phyloP scores from a whole-genome alignment of 1,140 invertebrate species.

The Lineus longissimus region DNA sequence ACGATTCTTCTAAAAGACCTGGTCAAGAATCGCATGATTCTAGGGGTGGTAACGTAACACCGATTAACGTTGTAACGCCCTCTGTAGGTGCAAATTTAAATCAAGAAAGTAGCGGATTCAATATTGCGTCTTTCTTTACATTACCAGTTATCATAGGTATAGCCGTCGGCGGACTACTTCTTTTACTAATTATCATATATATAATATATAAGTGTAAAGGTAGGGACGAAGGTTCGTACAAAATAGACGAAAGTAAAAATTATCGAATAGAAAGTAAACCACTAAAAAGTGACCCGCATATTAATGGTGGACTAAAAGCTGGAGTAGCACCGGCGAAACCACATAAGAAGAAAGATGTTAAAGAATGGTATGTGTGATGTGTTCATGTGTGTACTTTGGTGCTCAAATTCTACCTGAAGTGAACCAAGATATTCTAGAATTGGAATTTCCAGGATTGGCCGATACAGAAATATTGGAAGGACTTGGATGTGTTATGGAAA shows the following conservation, averaged over 20 bases:
- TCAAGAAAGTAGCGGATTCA: background rate
- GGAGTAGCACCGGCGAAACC: conserved; percentile 46
- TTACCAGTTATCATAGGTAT: conserved; percentile 73
- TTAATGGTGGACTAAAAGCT: conserved; percentile 39
- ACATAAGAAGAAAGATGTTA: conserved; percentile 82
- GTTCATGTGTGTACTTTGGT: background rate
- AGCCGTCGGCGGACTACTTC: conserved; percentile 84
- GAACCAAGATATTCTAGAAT: too few species aligned
- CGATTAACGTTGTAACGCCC: background rate
- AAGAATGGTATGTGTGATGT: conserved; percentile 86
- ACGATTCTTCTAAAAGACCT: background rate
- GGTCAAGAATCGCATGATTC: background rate
- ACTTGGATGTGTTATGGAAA: too few species aligned
- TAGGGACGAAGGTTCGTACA: conserved; percentile 80
- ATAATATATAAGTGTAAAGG: conserved; percentile 86
- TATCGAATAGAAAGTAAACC: conserved; percentile 35
- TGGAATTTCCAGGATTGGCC: too few species aligned
- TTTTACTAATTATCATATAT: conserved; percentile 83
- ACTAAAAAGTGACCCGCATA: conserved; percentile 8
- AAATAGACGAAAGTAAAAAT: conserved; percentile 75
- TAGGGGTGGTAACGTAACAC: background rate
- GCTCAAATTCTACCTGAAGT: background rate
- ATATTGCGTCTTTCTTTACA: background rate
- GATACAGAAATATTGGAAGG: too few species aligned
- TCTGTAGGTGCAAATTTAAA: background rate